Evolutionary conservation across 2,797 vertebrate species (phyloP).

Genomic region (Acanthurus tractus): DNA sequence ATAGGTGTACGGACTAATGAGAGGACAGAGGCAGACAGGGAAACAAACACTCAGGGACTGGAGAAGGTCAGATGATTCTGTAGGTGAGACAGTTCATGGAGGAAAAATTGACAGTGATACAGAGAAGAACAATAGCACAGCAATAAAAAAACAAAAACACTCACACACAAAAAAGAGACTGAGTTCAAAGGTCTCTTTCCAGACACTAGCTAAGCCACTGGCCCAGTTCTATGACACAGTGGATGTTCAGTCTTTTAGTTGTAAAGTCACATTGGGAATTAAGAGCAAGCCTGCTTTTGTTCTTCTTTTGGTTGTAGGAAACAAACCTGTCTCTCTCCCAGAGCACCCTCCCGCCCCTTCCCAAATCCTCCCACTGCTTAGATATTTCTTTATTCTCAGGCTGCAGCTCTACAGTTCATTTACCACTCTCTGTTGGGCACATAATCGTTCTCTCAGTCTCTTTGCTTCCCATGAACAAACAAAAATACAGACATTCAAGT

Average conservation of each 20-base stretch:
- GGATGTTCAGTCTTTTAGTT: slow-evolving; percentile 42
- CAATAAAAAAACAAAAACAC: not conserved
- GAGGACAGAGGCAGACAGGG: slow-evolving; percentile 11
- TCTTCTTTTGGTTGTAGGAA: slow-evolving; percentile 35
- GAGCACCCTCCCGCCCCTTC: not conserved
- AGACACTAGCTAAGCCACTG: slow-evolving; percentile 42
- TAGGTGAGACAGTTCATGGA: not conserved
- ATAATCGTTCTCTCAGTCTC: slow-evolving; percentile 18
- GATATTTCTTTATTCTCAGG: slow-evolving; percentile 46
- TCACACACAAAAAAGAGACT: slow-evolving; percentile 5
- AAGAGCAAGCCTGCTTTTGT: slow-evolving; percentile 43
- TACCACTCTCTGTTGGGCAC: slow-evolving; percentile 41
- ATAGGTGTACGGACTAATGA: not conserved
- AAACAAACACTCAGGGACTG: slow-evolving; percentile 7
- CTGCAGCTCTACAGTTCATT: slow-evolving; percentile 51
- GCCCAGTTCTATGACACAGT: slow-evolving; percentile 55
- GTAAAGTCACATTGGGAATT: slow-evolving; percentile 64
- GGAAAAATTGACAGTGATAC: slow-evolving; percentile 25
- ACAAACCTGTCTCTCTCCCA: slow-evolving; percentile 51
- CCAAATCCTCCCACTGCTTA: slow-evolving; percentile 36
- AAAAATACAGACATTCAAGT: slow-evolving; percentile 34
- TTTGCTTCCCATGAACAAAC: slow-evolving; percentile 34
- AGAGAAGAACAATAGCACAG: slow-evolving; percentile 2
- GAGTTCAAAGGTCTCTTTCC: slow-evolving; percentile 55
- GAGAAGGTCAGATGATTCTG: not conserved